phyloP scores from a whole-genome alignment of 2,888 invertebrate genomes.

The Heliconius cydno region DNA sequence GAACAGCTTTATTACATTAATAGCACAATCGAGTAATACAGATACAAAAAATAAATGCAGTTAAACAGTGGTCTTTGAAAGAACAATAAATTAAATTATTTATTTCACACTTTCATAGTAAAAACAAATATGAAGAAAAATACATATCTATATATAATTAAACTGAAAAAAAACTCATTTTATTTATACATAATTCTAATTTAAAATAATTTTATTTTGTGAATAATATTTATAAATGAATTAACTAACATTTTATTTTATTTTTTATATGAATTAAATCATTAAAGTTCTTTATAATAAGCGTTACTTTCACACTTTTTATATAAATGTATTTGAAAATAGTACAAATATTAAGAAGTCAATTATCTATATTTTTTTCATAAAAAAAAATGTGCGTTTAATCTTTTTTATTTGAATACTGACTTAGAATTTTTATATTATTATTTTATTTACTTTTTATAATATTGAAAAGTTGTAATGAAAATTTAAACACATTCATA shows the following conservation, averaged over 20 bases:
- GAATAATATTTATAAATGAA: neutral
- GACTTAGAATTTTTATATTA: no score
- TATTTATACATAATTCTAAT: neutral
- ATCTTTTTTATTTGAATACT: no score
- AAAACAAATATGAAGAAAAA: neutral
- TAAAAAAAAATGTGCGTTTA: no score
- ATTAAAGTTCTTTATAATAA: neutral
- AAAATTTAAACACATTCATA: neutral
- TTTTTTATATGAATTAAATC: no score
- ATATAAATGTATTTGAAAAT: neutral
- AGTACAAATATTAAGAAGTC: neutral
- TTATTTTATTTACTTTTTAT: no score
- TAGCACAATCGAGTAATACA: slow-evolving; percentile 9
- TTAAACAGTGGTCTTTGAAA: neutral
- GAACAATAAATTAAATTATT: neutral
- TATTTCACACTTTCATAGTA: slow-evolving; percentile 6
- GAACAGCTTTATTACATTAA: slow-evolving; percentile 1
- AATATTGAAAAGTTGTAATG: no score
- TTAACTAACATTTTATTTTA: no score
- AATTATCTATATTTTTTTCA: neutral
- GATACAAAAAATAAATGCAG: slow-evolving; percentile 14
- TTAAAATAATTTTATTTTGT: neutral
- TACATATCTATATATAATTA: neutral
- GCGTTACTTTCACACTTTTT: neutral
- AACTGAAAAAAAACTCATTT: neutral